Evolutionary conservation across 1,140 invertebrate genomes (phyloP).

Genomic region (Conopomorpha cramerella): DNA sequence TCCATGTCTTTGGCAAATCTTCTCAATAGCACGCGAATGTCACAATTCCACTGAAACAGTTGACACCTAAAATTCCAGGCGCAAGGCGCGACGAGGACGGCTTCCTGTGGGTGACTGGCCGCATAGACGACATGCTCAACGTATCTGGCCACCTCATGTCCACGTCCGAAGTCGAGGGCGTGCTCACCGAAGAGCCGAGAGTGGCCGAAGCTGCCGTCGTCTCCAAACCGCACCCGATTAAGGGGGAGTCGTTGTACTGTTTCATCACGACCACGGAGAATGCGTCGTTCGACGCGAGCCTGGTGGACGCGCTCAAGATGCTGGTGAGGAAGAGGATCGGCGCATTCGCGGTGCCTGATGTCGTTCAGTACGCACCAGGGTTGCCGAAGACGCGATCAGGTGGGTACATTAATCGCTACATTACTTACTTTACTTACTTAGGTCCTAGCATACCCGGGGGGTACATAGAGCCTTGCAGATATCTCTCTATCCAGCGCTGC

Average conservation of each 20-base stretch:
- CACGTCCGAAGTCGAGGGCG: constrained; percentile 94
- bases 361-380: constrained; percentile 88
- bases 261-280: constrained; percentile 90
- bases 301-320: constrained; percentile 78
- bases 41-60: background rate
- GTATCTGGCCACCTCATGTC: constrained; percentile 97
- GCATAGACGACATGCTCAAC: constrained; percentile 98
- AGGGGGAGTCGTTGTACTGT: constrained; percentile 96
- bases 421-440: too few species aligned
- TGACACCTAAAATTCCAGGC: constrained; percentile 59
- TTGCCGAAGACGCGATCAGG: constrained; percentile 97
- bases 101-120: constrained; percentile 95
- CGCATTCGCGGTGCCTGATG: constrained; percentile 94
- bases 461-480: too few species aligned
- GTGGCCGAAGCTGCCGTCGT: constrained; percentile 96
- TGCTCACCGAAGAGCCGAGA: constrained; percentile 79
- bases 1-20: background rate
- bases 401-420: too few species aligned
- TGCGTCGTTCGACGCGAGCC: constrained; percentile 68
- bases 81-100: constrained; percentile 90
- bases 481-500: too few species aligned
- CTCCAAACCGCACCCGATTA: constrained; percentile 88
- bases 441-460: too few species aligned
- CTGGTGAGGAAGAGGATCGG: constrained; percentile 92
- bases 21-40: background rate